Percentiles rank a stretch among this genome's conserved stretches.
Conservation (phyloP, 2,797 vertebrate genomes). For the Galago senegalensis region DNA sequence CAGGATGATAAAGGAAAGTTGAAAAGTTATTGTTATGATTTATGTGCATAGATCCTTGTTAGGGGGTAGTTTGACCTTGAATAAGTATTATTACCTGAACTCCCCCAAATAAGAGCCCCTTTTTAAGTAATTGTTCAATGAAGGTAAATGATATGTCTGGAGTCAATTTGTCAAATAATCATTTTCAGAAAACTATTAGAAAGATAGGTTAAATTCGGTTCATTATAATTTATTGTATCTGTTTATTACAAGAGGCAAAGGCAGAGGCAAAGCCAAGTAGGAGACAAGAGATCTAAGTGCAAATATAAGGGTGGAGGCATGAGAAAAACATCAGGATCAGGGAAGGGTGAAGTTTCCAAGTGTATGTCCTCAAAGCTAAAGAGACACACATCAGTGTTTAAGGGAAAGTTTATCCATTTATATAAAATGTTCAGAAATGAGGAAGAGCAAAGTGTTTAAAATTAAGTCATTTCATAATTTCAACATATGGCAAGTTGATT, state of each 20-base stretch:
- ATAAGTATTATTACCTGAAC: not conserved
- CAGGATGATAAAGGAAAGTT: not conserved
- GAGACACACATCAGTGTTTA: not conserved
- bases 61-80: not conserved
- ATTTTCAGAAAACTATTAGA: conserved; percentile 12
- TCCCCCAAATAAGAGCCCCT: not conserved
- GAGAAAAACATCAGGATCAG: not conserved
- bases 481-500: not conserved
- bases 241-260: not conserved
- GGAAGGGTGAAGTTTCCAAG: not conserved
- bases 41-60: not conserved
- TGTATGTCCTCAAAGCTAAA: not conserved
- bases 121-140: not conserved
- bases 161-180: conserved; percentile 20
- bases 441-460: not conserved
- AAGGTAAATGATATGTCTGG: not conserved
- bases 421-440: not conserved
- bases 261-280: not conserved
- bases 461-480: not conserved
- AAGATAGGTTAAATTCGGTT: not conserved
- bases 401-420: not conserved
- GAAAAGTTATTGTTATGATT: not conserved
- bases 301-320: not conserved
- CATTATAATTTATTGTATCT: not conserved
- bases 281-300: not conserved